Conservation (phyloP, 2,797 vertebrate genomes). For the Microctenopoma steveboyesi region DNA sequence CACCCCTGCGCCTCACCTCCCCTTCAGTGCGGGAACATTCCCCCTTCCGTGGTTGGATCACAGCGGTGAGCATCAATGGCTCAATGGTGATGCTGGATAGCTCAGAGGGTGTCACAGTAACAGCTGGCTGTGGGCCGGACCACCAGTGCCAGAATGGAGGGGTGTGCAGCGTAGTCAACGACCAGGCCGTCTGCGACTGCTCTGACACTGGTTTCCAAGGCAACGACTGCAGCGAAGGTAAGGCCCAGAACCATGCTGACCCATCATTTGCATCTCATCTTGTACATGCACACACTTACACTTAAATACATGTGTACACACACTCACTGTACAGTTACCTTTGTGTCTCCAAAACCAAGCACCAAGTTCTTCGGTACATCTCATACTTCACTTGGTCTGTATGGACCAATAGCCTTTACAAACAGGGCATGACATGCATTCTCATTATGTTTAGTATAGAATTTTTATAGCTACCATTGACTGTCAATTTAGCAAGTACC, state of each 20-base stretch:
- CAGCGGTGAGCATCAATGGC: conserved; percentile 90
- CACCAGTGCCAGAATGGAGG: conserved; percentile 96
- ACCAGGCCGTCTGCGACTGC: conserved; percentile 95
- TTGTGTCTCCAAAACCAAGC: conserved; percentile 21
- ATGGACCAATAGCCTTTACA: conserved; percentile 59
- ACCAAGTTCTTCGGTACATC: conserved; percentile 28
- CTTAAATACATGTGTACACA: conserved; percentile 13
- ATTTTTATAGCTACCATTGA: conserved; percentile 56
- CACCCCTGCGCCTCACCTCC: conserved; percentile 91
- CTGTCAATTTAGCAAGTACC: conserved; percentile 46
- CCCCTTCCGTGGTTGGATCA: conserved; percentile 95
- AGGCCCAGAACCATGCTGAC: conserved; percentile 80
- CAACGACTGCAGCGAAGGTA: conserved; percentile 99
- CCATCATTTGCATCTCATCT: conserved; percentile 72
- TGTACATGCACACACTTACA: conserved; percentile 50
- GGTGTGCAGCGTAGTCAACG: conserved; percentile 94
- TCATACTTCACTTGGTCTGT: conserved; percentile 30
- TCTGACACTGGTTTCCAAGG: conserved; percentile 95
- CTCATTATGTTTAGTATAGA: conserved; percentile 68
- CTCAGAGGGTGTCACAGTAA: conserved; percentile 91
- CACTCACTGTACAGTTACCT: not conserved
- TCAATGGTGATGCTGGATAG: conserved; percentile 83
- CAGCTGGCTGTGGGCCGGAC: conserved; percentile 83
- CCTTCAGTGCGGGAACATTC: conserved; percentile 89
- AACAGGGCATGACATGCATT: conserved; percentile 65